Conservation (phyloP, 2,888 invertebrate genomes). For the Mesoligia furuncula region DNA sequence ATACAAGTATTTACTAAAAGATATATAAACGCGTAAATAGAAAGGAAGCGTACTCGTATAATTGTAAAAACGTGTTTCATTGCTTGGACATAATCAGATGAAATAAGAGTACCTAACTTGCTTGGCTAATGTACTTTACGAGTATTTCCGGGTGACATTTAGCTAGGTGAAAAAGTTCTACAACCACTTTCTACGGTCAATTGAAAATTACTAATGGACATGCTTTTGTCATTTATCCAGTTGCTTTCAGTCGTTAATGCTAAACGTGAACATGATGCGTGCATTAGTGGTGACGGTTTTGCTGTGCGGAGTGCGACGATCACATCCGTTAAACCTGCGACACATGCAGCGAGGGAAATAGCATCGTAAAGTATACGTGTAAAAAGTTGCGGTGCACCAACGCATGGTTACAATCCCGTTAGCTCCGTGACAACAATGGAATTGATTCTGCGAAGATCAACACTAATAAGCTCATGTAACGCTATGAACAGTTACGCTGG, state of each 20-base stretch:
- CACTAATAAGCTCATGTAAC: slow-evolving; percentile 54
- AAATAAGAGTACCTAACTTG: slow-evolving; percentile 40
- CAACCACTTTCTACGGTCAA: slow-evolving; percentile 66
- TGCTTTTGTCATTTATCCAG: slow-evolving; percentile 71
- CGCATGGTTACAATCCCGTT: slow-evolving; percentile 65
- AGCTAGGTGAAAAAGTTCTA: slow-evolving; percentile 61
- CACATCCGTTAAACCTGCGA: slow-evolving; percentile 67
- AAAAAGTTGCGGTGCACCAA: slow-evolving; percentile 65
- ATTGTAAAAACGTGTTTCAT: slow-evolving; percentile 39
- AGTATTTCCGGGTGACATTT: slow-evolving; percentile 64
- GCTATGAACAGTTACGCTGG: slow-evolving; percentile 50
- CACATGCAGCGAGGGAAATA: slow-evolving; percentile 61
- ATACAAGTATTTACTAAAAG: not conserved
- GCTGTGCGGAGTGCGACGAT: slow-evolving; percentile 58
- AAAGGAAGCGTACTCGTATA: slow-evolving; percentile 31
- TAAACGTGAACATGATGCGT: slow-evolving; percentile 69
- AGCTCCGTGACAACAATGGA: slow-evolving; percentile 65
- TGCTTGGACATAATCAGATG: slow-evolving; percentile 26
- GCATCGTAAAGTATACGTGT: slow-evolving; percentile 63
- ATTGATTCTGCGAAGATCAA: slow-evolving; percentile 61
- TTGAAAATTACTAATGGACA: slow-evolving; percentile 67
- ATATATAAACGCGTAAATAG: slow-evolving; percentile 10
- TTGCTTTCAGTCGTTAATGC: slow-evolving; percentile 66
- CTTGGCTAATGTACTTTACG: slow-evolving; percentile 39
- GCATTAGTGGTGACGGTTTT: slow-evolving; percentile 72